Conservation (phyloP, 1,140 invertebrate genomes). For the Fopius arisanus region DNA sequence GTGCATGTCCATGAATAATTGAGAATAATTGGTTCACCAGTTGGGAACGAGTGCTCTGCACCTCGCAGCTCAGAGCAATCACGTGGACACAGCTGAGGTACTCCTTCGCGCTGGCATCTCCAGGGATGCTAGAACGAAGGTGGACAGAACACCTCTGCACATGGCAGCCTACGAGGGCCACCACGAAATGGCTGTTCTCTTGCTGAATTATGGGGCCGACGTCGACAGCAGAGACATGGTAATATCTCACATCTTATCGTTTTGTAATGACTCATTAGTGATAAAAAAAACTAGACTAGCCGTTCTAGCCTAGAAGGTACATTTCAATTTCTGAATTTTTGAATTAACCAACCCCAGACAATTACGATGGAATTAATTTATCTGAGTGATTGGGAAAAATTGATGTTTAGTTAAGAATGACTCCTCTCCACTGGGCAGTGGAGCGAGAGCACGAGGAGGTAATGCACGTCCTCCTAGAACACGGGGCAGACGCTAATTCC, state of each 20-base stretch:
- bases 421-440: conserved; percentile 93
- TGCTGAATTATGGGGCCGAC: conserved; percentile 81
- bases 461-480: conserved; percentile 74
- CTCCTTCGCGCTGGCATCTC: conserved; percentile 85
- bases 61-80: conserved; percentile 84
- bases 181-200: conserved; percentile 76
- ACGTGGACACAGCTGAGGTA: conserved; percentile 82
- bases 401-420: conserved; percentile 81
- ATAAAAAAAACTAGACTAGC: not conserved
- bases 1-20: not conserved
- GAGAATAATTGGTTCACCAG: conserved; percentile 61
- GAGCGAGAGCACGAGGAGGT: conserved; percentile 80
- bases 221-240: conserved; percentile 87
- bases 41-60: conserved; percentile 90
- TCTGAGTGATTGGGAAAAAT: not conserved
- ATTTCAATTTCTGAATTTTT: no score
- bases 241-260: conserved; percentile 40
- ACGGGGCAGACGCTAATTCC: conserved; percentile 74
- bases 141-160: conserved; percentile 89
- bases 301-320: not conserved
- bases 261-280: not conserved
- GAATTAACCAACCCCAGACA: no score
- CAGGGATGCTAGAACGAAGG: conserved; percentile 89
- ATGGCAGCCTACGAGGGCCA: conserved; percentile 88
- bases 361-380: no score